These are phyloP conservation scores for Cuculus canorus DNA, from an alignment of 2,797 vertebrate genomes.

Conservation along the genomic window DNA sequence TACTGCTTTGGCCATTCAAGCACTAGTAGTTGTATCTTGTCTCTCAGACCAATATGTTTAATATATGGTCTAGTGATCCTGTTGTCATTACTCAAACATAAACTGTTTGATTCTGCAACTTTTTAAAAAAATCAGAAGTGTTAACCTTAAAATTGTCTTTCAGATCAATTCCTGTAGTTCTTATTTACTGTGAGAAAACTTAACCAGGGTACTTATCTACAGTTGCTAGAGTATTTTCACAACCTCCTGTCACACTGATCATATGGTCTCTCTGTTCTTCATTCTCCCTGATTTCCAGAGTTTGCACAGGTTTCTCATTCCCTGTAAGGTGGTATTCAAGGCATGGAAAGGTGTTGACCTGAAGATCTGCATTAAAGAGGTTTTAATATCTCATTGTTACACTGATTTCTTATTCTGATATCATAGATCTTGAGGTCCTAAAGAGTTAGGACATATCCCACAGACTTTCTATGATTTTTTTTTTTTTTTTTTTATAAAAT, in stretches of 20 bases:
- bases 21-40: neutral
- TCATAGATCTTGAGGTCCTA: neutral
- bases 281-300: neutral
- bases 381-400: neutral
- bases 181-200: neutral
- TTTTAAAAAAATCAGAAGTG: neutral
- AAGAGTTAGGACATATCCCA: neutral
- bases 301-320: neutral
- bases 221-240: neutral
- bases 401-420: neutral
- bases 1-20: neutral
- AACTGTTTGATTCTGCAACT: neutral
- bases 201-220: neutral
- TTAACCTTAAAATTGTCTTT: neutral
- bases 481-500: neutral
- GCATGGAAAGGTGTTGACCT: neutral
- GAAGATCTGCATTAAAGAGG: neutral
- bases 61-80: neutral
- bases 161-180: neutral
- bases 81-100: neutral
- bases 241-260: neutral
- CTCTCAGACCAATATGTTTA: neutral
- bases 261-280: neutral
- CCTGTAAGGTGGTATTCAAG: neutral
- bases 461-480: neutral